These are phyloP conservation scores for Drosophila putrida DNA, from an alignment of 2,888 invertebrate species.

Conservation along the genomic window DNA sequence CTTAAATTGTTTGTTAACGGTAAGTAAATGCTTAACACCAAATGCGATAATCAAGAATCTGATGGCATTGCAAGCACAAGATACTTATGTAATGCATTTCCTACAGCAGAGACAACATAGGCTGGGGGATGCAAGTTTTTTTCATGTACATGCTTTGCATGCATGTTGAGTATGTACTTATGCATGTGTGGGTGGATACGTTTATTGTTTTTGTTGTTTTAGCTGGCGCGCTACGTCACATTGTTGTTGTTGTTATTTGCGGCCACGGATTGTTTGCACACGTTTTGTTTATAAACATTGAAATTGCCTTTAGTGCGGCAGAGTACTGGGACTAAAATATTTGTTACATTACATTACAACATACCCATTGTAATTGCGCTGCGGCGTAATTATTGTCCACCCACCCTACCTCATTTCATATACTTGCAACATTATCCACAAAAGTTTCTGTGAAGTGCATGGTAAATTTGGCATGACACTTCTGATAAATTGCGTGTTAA, in stretches of 20 bases:
- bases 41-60: slow-evolving; percentile 11
- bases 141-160: not conserved
- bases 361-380: slow-evolving; percentile 24
- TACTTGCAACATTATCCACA: slow-evolving; percentile 5
- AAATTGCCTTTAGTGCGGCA: not conserved
- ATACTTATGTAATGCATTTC: slow-evolving; percentile 49
- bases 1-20: slow-evolving; percentile 38
- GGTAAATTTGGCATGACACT: slow-evolving; percentile 22
- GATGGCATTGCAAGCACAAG: slow-evolving; percentile 11
- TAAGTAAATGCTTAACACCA: slow-evolving; percentile 34
- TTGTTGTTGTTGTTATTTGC: slow-evolving; percentile 18
- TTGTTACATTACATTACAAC: slow-evolving; percentile 10
- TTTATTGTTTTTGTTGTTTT: slow-evolving; percentile 22
- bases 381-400: slow-evolving; percentile 23
- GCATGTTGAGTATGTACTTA: not conserved
- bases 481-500: slow-evolving; percentile 36
- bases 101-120: slow-evolving; percentile 4
- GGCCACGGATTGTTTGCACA: slow-evolving; percentile 16
- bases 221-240: slow-evolving; percentile 5
- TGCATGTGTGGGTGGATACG: not conserved
- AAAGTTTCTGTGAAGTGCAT: slow-evolving; percentile 24
- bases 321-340: slow-evolving; percentile 5
- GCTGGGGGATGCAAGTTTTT: slow-evolving; percentile 13
- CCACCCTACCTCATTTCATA: not conserved
- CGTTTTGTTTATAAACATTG: slow-evolving; percentile 71